phyloP scores from a whole-genome alignment of 2,113 vertebrate genomes.

The Sander vitreus region DNA sequence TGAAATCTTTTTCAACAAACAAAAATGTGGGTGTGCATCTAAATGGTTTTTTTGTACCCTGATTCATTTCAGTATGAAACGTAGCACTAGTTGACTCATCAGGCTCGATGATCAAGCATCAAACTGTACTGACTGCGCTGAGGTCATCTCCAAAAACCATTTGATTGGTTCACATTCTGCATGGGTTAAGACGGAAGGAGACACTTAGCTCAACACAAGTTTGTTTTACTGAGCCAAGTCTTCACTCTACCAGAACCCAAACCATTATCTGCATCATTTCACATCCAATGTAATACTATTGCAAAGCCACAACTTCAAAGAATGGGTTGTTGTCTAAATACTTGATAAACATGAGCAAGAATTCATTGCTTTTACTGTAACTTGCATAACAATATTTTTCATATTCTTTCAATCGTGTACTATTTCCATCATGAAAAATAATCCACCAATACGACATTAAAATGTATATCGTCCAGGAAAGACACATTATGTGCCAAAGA shows the following conservation, averaged over 20 bases:
- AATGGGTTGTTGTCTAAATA: not conserved
- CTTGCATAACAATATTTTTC: not conserved
- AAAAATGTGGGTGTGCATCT: not conserved
- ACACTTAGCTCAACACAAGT: not conserved
- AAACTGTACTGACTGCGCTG: not conserved
- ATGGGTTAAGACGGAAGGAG: not conserved
- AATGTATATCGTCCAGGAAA: conserved; percentile 5
- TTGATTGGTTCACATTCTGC: not conserved
- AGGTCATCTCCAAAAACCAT: not conserved
- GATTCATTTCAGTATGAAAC: not conserved
- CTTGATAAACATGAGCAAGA: not conserved
- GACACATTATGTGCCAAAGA: not conserved
- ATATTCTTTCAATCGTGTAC: not conserved
- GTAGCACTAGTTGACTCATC: not conserved
- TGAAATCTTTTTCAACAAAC: not conserved
- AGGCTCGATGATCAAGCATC: not conserved
- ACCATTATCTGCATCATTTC: not conserved
- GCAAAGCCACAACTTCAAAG: not conserved
- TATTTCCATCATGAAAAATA: conserved; percentile 25
- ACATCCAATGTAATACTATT: not conserved
- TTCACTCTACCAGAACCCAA: not conserved
- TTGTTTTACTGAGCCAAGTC: not conserved
- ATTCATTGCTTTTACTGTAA: not conserved
- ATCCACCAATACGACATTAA: not conserved
- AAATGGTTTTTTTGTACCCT: not conserved